Evolutionary conservation across 2,888 invertebrate species (phyloP).

Genomic region (Congeria kusceri): DNA sequence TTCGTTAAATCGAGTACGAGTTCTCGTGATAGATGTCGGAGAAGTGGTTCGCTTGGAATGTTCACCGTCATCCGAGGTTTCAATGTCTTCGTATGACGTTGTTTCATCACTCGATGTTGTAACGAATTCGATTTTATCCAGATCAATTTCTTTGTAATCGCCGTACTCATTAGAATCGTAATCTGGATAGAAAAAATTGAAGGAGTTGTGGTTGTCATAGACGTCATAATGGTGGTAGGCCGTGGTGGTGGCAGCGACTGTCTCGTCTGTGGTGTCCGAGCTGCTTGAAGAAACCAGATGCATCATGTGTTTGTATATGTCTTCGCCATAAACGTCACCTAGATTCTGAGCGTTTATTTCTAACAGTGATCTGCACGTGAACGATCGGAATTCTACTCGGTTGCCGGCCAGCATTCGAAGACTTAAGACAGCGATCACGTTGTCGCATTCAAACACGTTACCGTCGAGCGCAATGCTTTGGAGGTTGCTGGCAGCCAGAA

Average conservation of each 20-base stretch:
- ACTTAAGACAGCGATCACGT: slow-evolving; percentile 87
- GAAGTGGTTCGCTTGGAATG: no score
- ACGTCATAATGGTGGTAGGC: background rate
- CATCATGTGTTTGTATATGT: background rate
- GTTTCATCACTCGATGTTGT: no score
- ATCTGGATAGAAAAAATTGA: background rate
- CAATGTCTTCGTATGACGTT: no score
- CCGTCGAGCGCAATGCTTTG: slow-evolving; percentile 88
- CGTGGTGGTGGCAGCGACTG: background rate
- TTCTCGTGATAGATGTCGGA: no score
- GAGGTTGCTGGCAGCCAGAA: slow-evolving; percentile 59
- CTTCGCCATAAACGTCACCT: no score
- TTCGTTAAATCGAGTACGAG: no score
- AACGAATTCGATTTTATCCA: no score
- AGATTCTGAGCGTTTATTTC: no score
- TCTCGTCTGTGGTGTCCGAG: background rate
- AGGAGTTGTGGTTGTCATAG: slow-evolving; percentile 12
- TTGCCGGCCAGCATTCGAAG: no score
- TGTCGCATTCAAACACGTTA: slow-evolving; percentile 93
- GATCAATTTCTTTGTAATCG: background rate
- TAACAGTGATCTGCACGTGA: no score
- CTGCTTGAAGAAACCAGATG: background rate
- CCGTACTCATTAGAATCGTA: slow-evolving; percentile 4
- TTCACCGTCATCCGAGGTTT: no score
- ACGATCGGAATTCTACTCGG: no score